Evolutionary conservation across 2,888 invertebrate genomes (phyloP).

Genomic region (Oxytorus armatus): DNA sequence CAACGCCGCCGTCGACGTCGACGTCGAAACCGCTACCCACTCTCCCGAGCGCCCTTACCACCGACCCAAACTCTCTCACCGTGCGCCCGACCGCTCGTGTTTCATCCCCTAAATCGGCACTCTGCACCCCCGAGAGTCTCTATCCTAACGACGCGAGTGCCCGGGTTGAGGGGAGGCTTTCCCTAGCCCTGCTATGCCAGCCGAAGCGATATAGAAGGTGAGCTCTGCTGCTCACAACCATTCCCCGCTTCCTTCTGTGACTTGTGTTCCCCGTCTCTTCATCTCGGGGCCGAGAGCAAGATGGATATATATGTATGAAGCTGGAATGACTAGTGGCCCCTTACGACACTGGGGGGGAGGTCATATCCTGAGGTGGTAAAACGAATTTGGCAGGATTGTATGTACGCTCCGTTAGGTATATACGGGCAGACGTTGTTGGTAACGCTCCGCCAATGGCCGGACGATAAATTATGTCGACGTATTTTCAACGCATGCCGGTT

Average conservation of each 20-base stretch:
- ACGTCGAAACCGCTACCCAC: constrained; percentile 66
- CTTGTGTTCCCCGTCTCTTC: constrained; percentile 22
- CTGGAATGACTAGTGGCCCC: constrained; percentile 43
- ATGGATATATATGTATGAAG: constrained; percentile 14
- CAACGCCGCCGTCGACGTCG: constrained; percentile 69
- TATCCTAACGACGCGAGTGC: constrained; percentile 67
- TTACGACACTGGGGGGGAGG: constrained; percentile 49
- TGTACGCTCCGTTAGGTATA: neutral
- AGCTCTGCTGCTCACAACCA: constrained; percentile 40
- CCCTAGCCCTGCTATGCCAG: constrained; percentile 37
- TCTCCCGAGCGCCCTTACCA: constrained; percentile 59
- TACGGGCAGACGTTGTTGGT: constrained; percentile 13
- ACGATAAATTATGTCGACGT: constrained; percentile 49
- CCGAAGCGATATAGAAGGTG: constrained; percentile 53
- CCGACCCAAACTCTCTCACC: constrained; percentile 63
- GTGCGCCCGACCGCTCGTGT: constrained; percentile 72
- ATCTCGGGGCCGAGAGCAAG: constrained; percentile 22
- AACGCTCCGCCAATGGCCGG: constrained; percentile 52
- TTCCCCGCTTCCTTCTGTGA: constrained; percentile 23
- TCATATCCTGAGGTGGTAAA: constrained; percentile 60
- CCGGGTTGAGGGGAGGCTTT: constrained; percentile 44
- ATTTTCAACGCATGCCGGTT: constrained; percentile 27
- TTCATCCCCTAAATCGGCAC: constrained; percentile 82
- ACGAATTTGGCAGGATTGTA: constrained; percentile 56
- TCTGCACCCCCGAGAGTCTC: constrained; percentile 73